Evolutionary conservation across 2,113 vertebrate species (phyloP).

Genomic region (Cololabis saira): DNA sequence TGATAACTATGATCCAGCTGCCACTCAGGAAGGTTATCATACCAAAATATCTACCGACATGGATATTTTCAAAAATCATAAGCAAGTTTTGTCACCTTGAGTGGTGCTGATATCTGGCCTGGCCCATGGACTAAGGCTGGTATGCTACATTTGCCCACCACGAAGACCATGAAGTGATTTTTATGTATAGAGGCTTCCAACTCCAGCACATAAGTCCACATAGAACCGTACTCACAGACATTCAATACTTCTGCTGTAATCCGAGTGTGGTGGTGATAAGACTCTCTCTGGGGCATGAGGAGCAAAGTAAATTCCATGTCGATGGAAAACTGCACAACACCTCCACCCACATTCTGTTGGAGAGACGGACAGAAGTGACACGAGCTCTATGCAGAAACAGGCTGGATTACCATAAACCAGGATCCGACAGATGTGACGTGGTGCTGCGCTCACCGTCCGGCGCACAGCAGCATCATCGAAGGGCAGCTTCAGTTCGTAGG

Average conservation of each 20-base stretch:
- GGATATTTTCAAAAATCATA: no score
- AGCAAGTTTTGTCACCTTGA: no score
- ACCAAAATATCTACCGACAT: no score
- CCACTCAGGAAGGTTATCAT: no score
- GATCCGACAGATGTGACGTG: neutral
- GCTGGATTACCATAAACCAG: no score
- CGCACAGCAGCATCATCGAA: constrained; percentile 35
- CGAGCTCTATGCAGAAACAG: no score
- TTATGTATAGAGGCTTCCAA: neutral
- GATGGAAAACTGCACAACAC: constrained; percentile 50
- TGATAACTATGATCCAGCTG: no score
- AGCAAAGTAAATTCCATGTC: constrained; percentile 63
- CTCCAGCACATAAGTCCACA: neutral
- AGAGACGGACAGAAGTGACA: neutral
- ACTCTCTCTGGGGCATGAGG: constrained; percentile 31
- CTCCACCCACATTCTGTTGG: constrained; percentile 64
- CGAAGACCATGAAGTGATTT: no score
- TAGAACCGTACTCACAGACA: constrained; percentile 46
- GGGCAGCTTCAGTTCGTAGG: constrained; percentile 43
- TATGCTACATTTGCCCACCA: no score
- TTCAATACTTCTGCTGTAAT: constrained; percentile 30
- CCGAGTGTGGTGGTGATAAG: constrained; percentile 51
- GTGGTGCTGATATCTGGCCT: no score
- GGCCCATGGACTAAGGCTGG: no score
- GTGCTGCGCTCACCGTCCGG: constrained; percentile 39